Evolutionary conservation across 1,140 invertebrate species (phyloP).

Genomic region (Megalopta genalis): DNA sequence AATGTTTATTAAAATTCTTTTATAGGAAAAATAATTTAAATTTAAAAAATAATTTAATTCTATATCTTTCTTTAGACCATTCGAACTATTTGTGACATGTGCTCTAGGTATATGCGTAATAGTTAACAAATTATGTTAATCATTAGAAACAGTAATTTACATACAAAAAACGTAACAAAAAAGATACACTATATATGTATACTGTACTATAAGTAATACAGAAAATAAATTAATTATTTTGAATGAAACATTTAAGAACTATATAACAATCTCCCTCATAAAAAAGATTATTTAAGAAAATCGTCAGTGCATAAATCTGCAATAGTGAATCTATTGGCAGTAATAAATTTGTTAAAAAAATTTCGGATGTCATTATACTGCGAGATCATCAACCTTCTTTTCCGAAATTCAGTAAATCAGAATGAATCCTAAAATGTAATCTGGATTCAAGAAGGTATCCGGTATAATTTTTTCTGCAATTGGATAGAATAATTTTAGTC

Average conservation of each 20-base stretch:
- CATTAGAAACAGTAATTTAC: background rate
- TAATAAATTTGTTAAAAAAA: slow-evolving; percentile 13
- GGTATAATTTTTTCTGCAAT: slow-evolving; percentile 91
- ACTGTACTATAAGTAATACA: background rate
- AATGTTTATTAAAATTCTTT: background rate
- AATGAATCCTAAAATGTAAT: slow-evolving; percentile 95
- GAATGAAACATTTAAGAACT: slow-evolving; percentile 5
- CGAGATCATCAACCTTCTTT: slow-evolving; percentile 65
- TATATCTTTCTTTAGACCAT: slow-evolving; percentile 22
- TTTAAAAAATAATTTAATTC: slow-evolving; percentile 28
- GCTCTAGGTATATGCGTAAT: background rate
- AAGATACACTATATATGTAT: background rate
- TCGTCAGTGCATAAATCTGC: slow-evolving; percentile 28
- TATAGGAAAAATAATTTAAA: slow-evolving; percentile 39
- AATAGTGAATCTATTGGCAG: slow-evolving; percentile 48
- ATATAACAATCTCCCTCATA: background rate
- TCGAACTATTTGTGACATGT: slow-evolving; percentile 1
- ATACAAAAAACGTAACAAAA: background rate
- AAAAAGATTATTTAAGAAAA: slow-evolving; percentile 8
- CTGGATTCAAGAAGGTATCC: slow-evolving; percentile 94
- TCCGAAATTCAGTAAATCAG: slow-evolving; percentile 83
- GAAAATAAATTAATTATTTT: background rate
- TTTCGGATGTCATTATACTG: slow-evolving; percentile 26
- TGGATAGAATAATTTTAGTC: background rate
- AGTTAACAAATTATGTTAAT: background rate